Evolutionary conservation across 2,888 invertebrate genomes (phyloP).

Genomic region (Spodoptera littoralis): DNA sequence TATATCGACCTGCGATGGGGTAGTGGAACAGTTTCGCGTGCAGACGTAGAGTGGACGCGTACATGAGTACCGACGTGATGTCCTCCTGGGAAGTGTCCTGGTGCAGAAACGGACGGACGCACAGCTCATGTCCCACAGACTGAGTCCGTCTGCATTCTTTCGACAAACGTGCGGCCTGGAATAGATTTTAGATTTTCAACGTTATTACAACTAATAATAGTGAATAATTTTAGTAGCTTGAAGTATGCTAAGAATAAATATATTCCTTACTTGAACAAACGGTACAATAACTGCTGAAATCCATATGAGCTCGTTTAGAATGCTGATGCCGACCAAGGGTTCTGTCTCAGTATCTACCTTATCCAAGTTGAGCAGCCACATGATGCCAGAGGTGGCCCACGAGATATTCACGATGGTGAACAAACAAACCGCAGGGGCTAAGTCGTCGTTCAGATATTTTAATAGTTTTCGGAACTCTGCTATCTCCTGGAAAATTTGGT

Average conservation of each 20-base stretch:
- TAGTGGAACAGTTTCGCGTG: constrained; percentile 92
- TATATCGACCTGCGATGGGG: constrained; percentile 91
- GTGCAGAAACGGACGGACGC: constrained; percentile 94
- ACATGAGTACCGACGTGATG: constrained; percentile 93
- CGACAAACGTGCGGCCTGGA: constrained; percentile 93
- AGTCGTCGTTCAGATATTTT: constrained; percentile 92
- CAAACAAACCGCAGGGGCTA: constrained; percentile 93
- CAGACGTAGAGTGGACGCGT: constrained; percentile 92
- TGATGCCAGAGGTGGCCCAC: constrained; percentile 91
- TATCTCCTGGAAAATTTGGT: constrained; percentile 89
- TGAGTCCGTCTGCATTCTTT: constrained; percentile 92
- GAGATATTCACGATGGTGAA: constrained; percentile 93
- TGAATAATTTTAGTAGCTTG: too few species aligned
- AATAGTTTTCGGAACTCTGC: constrained; percentile 93
- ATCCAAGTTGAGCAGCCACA: constrained; percentile 91
- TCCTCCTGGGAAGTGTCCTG: constrained; percentile 93
- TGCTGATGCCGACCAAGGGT: constrained; percentile 89
- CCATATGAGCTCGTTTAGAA: constrained; percentile 91
- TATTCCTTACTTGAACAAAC: constrained; percentile 90
- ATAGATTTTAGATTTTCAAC: constrained; percentile 41
- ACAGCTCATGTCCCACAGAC: constrained; percentile 93
- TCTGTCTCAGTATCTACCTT: constrained; percentile 88
- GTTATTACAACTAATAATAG: too few species aligned
- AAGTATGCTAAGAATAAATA: background rate
- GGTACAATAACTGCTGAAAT: constrained; percentile 90